phyloP scores from a whole-genome alignment of 2,797 vertebrate genomes.

The Sebastolobus altivelis region DNA sequence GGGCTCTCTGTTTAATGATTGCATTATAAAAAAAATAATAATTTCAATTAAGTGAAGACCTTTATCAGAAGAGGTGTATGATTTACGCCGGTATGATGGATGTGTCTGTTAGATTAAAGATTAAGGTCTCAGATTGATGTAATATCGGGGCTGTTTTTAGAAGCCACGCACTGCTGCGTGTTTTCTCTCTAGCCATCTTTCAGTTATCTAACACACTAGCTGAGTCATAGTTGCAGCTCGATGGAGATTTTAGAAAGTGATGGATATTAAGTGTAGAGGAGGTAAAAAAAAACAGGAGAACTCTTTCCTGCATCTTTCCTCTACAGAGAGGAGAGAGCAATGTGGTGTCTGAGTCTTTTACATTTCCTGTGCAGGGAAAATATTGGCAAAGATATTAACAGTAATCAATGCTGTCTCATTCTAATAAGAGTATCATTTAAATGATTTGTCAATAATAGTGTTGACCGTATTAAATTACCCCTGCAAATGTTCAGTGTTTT shows the following conservation, averaged over 20 bases:
- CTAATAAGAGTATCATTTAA: not conserved
- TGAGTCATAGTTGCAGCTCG: conserved; percentile 70
- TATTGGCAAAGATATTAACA: conserved; percentile 43
- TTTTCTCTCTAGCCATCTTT: conserved; percentile 51
- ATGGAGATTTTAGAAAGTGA: conserved; percentile 62
- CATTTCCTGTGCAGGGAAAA: not conserved
- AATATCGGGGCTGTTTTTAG: conserved; percentile 50
- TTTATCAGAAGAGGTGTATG: conserved; percentile 25
- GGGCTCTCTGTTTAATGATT: conserved; percentile 24
- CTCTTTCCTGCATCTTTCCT: conserved; percentile 14
- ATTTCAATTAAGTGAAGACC: conserved; percentile 50
- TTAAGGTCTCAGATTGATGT: conserved; percentile 46
- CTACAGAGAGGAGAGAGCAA: not conserved
- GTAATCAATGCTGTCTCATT: conserved; percentile 19
- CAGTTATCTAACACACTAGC: conserved; percentile 65
- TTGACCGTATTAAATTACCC: not conserved
- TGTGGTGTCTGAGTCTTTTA: not conserved
- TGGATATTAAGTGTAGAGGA: conserved; percentile 68
- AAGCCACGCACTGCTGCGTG: conserved; percentile 33
- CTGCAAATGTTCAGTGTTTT: not conserved
- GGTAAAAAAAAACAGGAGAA: conserved; percentile 60
- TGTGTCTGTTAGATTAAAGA: conserved; percentile 45
- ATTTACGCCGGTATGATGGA: conserved; percentile 43
- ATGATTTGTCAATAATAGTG: conserved; percentile 24
- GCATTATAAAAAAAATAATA: conserved; percentile 28